These are phyloP conservation scores for Darevskia nairensis DNA, from an alignment of 2,797 vertebrate species.

Conservation along the genomic window DNA sequence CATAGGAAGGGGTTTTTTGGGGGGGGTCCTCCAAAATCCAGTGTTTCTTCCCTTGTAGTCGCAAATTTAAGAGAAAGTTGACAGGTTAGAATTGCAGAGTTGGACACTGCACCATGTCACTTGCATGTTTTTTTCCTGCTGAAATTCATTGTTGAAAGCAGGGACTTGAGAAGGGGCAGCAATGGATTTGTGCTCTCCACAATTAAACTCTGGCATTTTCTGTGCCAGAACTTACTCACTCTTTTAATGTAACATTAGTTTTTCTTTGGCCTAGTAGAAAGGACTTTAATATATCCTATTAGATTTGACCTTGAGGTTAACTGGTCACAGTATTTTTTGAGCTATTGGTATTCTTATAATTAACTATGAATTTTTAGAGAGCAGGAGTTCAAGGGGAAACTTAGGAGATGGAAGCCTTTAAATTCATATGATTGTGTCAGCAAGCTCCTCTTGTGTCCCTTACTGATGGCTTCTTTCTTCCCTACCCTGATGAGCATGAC, in stretches of 20 bases:
- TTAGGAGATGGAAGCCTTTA: not conserved
- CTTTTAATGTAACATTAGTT: not conserved
- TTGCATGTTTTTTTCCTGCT: not conserved
- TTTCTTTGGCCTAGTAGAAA: not conserved
- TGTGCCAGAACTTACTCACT: not conserved
- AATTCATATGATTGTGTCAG: not conserved
- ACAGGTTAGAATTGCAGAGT: not conserved
- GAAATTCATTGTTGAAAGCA: not conserved
- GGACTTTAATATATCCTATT: not conserved
- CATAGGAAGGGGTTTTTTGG: slow-evolving; percentile 27
- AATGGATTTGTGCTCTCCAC: not conserved
- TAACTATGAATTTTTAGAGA: not conserved
- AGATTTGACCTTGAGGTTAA: not conserved
- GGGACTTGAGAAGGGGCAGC: not conserved
- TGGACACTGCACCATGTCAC: not conserved
- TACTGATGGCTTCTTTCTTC: not conserved
- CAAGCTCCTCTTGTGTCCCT: not conserved
- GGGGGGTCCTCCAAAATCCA: not conserved
- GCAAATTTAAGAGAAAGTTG: not conserved
- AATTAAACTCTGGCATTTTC: not conserved
- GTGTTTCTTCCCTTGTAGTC: not conserved
- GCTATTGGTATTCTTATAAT: not conserved
- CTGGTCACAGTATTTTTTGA: not conserved
- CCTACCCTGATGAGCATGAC: no score
- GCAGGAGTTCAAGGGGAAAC: not conserved